A percentile compares a stretch with the other conserved stretches of the same genome.
Evolutionary conservation across 2,888 invertebrate genomes (phyloP).

Genomic region (Eupithecia insigniata): DNA sequence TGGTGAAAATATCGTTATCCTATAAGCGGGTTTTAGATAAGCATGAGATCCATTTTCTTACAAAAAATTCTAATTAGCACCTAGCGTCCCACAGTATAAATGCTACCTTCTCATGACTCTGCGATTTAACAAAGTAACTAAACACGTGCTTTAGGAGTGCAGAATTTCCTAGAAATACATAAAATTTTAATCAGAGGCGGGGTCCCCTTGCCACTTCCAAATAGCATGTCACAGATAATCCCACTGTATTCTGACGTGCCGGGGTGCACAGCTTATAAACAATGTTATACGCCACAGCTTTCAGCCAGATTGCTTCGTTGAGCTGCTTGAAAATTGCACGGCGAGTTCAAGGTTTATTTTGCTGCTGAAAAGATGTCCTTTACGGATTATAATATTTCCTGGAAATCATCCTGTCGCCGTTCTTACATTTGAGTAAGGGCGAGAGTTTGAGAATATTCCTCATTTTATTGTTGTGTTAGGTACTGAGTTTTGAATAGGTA

Average conservation of each 20-base stretch:
- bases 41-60: not conserved
- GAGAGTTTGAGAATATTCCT: not conserved
- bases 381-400: constrained; percentile 19
- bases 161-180: not conserved
- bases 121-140: not conserved
- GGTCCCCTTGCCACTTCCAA: constrained; percentile 28
- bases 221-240: constrained; percentile 26
- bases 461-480: not conserved
- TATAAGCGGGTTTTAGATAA: not conserved
- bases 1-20: no score
- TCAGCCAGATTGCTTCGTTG: constrained; percentile 30
- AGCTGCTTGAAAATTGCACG: constrained; percentile 30
- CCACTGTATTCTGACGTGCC: constrained; percentile 6
- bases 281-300: constrained; percentile 38
- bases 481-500: no score
- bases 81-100: not conserved
- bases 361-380: constrained; percentile 15
- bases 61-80: not conserved
- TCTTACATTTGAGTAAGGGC: not conserved
- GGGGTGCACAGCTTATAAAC: constrained; percentile 11
- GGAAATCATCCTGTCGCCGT: not conserved
- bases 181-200: not conserved
- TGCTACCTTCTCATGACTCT: not conserved
- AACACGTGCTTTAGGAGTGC: not conserved
- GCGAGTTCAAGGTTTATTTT: constrained; percentile 21